Percentiles rank a stretch among this genome's conserved stretches.
Evolutionary conservation across 2,888 invertebrate species (phyloP).

Genomic region (Xanthia icteritia): DNA sequence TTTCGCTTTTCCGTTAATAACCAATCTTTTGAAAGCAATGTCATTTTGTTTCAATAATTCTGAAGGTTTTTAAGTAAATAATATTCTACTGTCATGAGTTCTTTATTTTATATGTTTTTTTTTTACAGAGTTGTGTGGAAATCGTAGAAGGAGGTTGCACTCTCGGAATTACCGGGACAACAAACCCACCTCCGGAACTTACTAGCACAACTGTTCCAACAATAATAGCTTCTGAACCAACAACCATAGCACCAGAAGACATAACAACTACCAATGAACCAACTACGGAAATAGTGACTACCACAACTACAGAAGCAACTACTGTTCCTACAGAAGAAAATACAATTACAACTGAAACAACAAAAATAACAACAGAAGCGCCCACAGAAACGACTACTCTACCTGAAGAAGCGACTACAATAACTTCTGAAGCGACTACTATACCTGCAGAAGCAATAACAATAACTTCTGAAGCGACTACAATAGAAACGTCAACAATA

Average conservation of each 20-base stretch:
- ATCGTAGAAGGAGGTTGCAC: constrained; percentile 67
- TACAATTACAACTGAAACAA: background rate
- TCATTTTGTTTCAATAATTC: background rate
- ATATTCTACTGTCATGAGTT: background rate
- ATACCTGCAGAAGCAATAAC: background rate
- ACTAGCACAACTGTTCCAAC: constrained; percentile 6
- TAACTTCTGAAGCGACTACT: background rate
- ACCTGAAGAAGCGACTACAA: background rate
- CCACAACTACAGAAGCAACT: background rate
- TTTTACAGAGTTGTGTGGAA: constrained; percentile 33
- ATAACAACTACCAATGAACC: background rate
- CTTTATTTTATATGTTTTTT: background rate
- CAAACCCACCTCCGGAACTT: background rate
- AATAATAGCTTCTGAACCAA: background rate
- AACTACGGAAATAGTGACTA: background rate
- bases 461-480: no score
- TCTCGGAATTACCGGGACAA: constrained; percentile 1
- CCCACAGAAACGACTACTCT: background rate
- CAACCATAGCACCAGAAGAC: constrained; percentile 12
- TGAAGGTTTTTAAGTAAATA: background rate
- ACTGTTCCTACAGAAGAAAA: background rate
- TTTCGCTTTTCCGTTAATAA: background rate
- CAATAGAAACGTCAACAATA: no score
- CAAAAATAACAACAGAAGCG: background rate
- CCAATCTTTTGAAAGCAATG: background rate